Percentiles rank a stretch among this genome's conserved stretches.
Conservation (phyloP, 2,888 invertebrate genomes). For the Cheilosia scutellata region DNA sequence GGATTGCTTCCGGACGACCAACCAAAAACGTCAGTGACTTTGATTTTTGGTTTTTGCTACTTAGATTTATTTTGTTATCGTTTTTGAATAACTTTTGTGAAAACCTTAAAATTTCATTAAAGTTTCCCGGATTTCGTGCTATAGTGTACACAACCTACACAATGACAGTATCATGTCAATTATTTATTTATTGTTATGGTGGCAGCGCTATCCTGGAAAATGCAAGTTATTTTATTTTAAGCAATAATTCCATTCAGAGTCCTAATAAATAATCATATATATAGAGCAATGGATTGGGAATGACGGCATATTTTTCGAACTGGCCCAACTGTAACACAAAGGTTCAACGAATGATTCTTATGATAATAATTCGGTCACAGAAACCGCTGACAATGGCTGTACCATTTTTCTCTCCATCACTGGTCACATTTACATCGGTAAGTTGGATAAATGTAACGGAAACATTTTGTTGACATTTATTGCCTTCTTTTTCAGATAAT, state of each 20-base stretch:
- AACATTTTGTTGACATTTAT: too few species aligned
- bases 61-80: too few species aligned
- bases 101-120: neutral
- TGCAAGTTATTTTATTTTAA: neutral
- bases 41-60: too few species aligned
- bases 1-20: too few species aligned
- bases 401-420: constrained; percentile 82
- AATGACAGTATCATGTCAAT: constrained; percentile 31
- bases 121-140: constrained; percentile 42
- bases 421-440: constrained; percentile 81
- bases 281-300: constrained; percentile 51
- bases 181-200: constrained; percentile 59
- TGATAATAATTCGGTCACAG: constrained; percentile 82
- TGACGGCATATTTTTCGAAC: constrained; percentile 72
- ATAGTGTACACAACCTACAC: constrained; percentile 33
- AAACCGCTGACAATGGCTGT: constrained; percentile 80
- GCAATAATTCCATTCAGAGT: too few species aligned
- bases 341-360: constrained; percentile 82
- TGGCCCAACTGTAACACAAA: constrained; percentile 82
- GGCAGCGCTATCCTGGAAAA: constrained; percentile 42
- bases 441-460: constrained; percentile 28
- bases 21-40: too few species aligned
- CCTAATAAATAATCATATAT: neutral
- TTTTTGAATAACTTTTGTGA: neutral
- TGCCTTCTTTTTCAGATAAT: constrained; percentile 33